A percentile compares a stretch with the other conserved stretches of the same genome.
Conservation (phyloP, 2,888 invertebrate genomes). For the Athalia circularis region DNA sequence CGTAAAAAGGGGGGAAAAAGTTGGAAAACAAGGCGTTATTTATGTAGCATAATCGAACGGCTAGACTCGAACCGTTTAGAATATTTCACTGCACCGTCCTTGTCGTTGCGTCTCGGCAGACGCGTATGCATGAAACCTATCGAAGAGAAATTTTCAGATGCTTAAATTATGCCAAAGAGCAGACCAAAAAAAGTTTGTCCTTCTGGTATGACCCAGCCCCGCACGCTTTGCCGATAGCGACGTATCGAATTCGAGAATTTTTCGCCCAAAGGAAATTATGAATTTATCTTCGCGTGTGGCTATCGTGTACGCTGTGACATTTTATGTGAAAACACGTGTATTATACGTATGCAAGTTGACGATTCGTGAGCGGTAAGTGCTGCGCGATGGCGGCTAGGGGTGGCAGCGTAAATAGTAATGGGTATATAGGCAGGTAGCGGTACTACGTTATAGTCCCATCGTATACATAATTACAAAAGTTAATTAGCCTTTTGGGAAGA, state of each 20-base stretch:
- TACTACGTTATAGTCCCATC: not conserved
- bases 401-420: too few species aligned
- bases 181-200: not conserved
- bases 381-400: too few species aligned
- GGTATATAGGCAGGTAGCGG: not conserved
- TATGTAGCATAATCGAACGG: too few species aligned
- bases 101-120: too few species aligned
- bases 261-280: not conserved
- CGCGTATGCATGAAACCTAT: not conserved
- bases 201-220: too few species aligned
- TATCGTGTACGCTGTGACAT: not conserved
- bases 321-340: not conserved
- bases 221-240: too few species aligned
- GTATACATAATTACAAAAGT: conserved; percentile 62
- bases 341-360: not conserved
- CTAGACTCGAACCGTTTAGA: too few species aligned
- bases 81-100: too few species aligned
- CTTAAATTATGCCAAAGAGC: not conserved
- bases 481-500: conserved; percentile 61
- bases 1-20: too few species aligned
- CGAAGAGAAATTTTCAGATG: conserved; percentile 6
- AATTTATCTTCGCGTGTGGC: not conserved
- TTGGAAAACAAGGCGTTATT: too few species aligned
- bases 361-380: too few species aligned
- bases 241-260: too few species aligned